Base-by-base conservation (phyloP, 2,113 vertebrate species). In the Neolamprologus caudopunctatus region DNA sequence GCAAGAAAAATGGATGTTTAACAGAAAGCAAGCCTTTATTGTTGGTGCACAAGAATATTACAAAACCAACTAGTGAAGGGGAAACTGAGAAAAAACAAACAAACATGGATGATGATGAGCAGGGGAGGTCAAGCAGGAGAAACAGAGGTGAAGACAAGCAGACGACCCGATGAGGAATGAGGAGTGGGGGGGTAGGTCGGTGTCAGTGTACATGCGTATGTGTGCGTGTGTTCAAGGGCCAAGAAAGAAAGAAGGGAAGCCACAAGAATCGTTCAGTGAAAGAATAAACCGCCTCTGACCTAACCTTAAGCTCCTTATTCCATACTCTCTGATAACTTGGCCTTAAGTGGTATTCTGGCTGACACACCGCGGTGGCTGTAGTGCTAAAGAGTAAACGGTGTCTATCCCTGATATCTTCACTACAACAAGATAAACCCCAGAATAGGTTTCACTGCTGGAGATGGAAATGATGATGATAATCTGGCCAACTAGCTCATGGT, bases 351-450 rank as follows among this genome's bases (percentile, higher is more conserved):
- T 26, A 24, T 55, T 55, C 21, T 26, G 54, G 21, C 21, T 13
- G 54, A 55, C 11, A 24, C 53, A 3, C 53, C 2, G 1, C 3
- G 2, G 21, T 26, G 54, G 0, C 12, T 13, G 21, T 26, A 55
- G 21, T 55, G 12, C 21, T 26, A 55, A 26, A 55, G 21, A 55
- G 54, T 55, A 26, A 26, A 26, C 54, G 1, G 54, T 55, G 54
- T 55, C 21, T 24, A 55, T 55, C 21, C 21, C 11, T 55, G 54
- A 26, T 55, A 55, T 55, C 54, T 57, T 24, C 21, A 26, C 54
- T 57, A 57, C 21, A 57, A 24, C 53, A 24, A 55, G 53, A 24
- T 55, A 24, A 55, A 55, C 21, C 4, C 21, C 53, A 55, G 21
- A 55, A 24, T 4, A 54, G 10, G 53, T 24, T 54, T 54, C n/a